phyloP scores from a whole-genome alignment of 2,797 vertebrate species.

The Schizopygopsis pylzovi region DNA sequence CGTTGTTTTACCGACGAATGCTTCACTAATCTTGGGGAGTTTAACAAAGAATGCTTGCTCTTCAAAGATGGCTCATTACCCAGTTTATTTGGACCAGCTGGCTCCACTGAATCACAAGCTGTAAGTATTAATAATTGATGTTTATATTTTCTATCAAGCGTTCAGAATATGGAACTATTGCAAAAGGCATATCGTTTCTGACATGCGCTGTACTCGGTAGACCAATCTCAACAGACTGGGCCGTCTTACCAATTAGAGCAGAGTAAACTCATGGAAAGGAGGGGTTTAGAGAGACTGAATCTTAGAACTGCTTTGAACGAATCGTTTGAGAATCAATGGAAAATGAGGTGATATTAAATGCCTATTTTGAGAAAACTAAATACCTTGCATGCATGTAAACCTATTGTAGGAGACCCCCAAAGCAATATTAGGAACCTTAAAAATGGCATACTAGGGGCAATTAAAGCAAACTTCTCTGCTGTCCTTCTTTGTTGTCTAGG shows the following conservation, averaged over 20 bases:
- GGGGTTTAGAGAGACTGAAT: too few species aligned
- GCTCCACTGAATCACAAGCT: not conserved
- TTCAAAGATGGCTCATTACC: not conserved
- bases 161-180: too few species aligned
- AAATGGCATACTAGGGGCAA: not conserved
- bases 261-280: not conserved
- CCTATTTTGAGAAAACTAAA: too few species aligned
- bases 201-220: not conserved
- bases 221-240: not conserved
- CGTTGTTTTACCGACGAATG: not conserved
- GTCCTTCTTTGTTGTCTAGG: not conserved
- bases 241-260: not conserved
- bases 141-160: not conserved
- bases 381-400: not conserved
- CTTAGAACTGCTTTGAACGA: too few species aligned
- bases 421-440: not conserved
- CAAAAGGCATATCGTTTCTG: not conserved
- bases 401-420: not conserved
- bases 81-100: not conserved
- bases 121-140: not conserved
- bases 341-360: too few species aligned
- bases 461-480: not conserved
- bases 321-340: too few species aligned
- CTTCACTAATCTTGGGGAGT: not conserved
- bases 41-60: not conserved